These are phyloP conservation scores for Caenorhabditis zanzibari DNA, from an alignment of 2,888 invertebrate species.

Conservation along the genomic window DNA sequence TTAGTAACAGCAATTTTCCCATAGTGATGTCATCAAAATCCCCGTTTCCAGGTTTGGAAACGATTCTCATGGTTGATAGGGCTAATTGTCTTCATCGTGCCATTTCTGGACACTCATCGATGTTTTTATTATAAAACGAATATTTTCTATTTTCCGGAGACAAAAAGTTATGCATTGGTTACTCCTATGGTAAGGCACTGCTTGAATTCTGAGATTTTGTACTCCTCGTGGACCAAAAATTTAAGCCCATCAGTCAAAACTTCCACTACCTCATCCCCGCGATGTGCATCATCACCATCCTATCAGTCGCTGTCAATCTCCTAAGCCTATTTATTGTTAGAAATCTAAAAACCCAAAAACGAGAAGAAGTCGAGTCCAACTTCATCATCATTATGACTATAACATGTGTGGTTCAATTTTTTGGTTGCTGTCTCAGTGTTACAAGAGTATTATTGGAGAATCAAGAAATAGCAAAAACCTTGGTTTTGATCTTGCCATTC, in stretches of 20 bases:
- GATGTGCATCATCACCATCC: not conserved
- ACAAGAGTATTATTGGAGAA: not conserved
- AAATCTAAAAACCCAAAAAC: slow-evolving; percentile 1
- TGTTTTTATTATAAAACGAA: slow-evolving; percentile 30
- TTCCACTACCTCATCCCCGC: slow-evolving; percentile 9
- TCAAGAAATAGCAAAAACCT: not conserved
- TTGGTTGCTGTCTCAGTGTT: slow-evolving; percentile 29
- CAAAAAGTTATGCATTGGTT: not conserved
- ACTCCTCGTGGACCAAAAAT: not conserved
- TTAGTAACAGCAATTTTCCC: too few species aligned
- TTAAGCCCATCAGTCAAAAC: slow-evolving; percentile 5
- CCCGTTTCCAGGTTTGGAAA: slow-evolving; percentile 24
- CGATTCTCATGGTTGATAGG: slow-evolving; percentile 11
- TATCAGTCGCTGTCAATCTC: slow-evolving; percentile 4
- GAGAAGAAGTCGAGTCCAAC: slow-evolving; percentile 28
- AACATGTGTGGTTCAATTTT: slow-evolving; percentile 28
- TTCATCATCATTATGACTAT: slow-evolving; percentile 42
- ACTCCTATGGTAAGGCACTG: not conserved
- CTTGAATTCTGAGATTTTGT: not conserved
- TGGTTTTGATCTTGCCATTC: slow-evolving; percentile 11
- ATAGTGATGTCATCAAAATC: not conserved
- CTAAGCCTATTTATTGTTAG: not conserved
- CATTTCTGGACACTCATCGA: slow-evolving; percentile 21
- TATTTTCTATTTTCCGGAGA: not conserved
- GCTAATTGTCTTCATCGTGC: not conserved